Evolutionary conservation across 2,888 invertebrate genomes (phyloP).

Genomic region (Drosophila meridionalis): DNA sequence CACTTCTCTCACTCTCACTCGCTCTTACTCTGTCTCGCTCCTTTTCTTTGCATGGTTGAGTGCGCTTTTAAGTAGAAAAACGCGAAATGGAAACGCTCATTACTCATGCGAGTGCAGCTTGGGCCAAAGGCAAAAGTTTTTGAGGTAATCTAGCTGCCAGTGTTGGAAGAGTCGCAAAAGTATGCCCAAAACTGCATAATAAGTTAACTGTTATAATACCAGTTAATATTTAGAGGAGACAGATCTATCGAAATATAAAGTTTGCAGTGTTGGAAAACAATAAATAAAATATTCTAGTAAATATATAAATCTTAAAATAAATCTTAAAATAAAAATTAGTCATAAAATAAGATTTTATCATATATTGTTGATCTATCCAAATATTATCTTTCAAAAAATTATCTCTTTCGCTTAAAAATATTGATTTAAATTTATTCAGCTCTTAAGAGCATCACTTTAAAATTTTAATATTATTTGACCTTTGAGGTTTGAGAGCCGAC

Average conservation of each 20-base stretch:
- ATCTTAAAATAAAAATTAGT: not conserved
- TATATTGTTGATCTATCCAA: not conserved
- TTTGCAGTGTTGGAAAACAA: not conserved
- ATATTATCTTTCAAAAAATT: too few species aligned
- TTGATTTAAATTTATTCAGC: not conserved
- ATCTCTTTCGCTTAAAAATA: not conserved
- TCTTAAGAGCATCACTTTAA: not conserved
- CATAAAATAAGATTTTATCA: too few species aligned
- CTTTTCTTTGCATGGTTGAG: slow-evolving; percentile 37
- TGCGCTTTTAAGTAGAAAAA: slow-evolving; percentile 58
- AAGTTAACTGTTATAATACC: slow-evolving; percentile 14
- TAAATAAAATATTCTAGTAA: not conserved
- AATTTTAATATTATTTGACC: slow-evolving; percentile 12
- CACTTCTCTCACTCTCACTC: not conserved
- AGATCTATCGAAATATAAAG: not conserved
- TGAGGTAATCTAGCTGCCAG: slow-evolving; percentile 42
- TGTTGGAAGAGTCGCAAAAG: slow-evolving; percentile 18
- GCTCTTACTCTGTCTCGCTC: not conserved
- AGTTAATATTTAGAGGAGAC: not conserved
- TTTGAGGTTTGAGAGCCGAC: slow-evolving; percentile 8
- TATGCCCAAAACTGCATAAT: slow-evolving; percentile 14
- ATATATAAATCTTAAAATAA: not conserved
- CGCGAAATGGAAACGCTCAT: slow-evolving; percentile 64
- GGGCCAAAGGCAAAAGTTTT: slow-evolving; percentile 50
- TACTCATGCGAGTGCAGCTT: slow-evolving; percentile 60